These are phyloP conservation scores for Siniperca chuatsi DNA, from an alignment of 2,113 vertebrate species.

Conservation along the genomic window DNA sequence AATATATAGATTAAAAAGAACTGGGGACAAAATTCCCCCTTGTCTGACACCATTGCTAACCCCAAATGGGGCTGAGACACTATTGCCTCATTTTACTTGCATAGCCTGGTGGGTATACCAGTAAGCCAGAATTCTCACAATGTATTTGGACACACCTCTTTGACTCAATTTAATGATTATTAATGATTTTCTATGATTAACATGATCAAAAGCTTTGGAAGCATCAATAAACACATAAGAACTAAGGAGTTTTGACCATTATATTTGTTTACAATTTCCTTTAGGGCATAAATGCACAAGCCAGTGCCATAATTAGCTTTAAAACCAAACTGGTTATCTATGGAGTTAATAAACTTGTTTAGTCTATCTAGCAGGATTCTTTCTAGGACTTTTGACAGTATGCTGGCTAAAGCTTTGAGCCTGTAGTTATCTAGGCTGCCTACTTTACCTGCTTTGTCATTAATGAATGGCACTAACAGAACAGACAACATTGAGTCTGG, in stretches of 20 bases:
- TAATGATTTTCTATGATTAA: not conserved
- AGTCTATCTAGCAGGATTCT: not conserved
- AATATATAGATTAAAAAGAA: not conserved
- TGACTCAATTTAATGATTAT: not conserved
- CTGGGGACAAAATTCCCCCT: not conserved
- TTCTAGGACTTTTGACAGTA: constrained; percentile 10
- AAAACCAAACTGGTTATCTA: constrained; percentile 15
- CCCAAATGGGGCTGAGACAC: not conserved
- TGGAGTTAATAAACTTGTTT: not conserved
- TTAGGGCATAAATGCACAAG: not conserved
- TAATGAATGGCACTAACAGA: constrained; percentile 19
- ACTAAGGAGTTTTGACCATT: not conserved
- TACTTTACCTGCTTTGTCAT: not conserved
- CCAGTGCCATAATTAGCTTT: not conserved
- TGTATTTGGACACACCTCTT: not conserved
- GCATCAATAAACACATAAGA: not conserved
- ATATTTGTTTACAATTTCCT: not conserved
- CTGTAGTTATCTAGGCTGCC: constrained; percentile 4
- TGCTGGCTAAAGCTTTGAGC: constrained; percentile 2
- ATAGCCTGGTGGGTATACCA: not conserved
- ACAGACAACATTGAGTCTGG: constrained; percentile 10
- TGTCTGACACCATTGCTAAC: not conserved
- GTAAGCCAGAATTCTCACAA: not conserved
- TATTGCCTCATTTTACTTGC: constrained; percentile 1
- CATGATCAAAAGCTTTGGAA: not conserved